Conservation (phyloP, 2,888 invertebrate species). For the Idaea straminata region DNA sequence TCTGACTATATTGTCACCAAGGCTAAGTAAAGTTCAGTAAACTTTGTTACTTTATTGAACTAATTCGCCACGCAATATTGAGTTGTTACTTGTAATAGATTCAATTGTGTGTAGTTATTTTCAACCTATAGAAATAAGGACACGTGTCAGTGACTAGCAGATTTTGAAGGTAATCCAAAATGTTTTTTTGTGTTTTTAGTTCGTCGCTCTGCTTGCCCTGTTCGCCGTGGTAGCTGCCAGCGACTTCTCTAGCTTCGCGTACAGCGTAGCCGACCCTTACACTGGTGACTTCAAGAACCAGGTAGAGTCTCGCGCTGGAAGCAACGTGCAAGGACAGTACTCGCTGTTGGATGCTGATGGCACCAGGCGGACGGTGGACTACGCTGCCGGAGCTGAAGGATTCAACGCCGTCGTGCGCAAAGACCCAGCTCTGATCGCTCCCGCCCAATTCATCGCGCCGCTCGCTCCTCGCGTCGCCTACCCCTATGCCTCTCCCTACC, state of each 20-base stretch:
- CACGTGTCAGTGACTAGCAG: not conserved
- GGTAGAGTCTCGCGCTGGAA: constrained; percentile 69
- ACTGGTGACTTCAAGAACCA: constrained; percentile 80
- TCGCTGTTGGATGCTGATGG: constrained; percentile 78
- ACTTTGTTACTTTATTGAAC: constrained; percentile 2
- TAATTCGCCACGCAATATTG: not conserved
- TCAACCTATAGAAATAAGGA: not conserved
- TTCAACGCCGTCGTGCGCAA: constrained; percentile 80
- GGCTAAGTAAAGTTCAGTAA: constrained; percentile 1
- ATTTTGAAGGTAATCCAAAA: not conserved
- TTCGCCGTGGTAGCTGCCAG: constrained; percentile 44
- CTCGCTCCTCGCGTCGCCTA: constrained; percentile 24
- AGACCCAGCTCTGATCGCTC: constrained; percentile 61
- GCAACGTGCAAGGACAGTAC: constrained; percentile 78
- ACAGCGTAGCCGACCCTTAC: constrained; percentile 77
- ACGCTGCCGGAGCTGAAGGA: constrained; percentile 72
- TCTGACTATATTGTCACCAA: not conserved
- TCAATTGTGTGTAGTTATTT: not conserved
- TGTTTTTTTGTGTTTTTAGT: constrained; percentile 34
- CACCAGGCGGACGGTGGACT: constrained; percentile 76
- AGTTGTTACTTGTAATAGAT: not conserved
- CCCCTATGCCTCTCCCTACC: constrained; percentile 29
- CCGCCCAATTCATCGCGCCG: constrained; percentile 30
- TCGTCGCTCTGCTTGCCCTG: constrained; percentile 54
- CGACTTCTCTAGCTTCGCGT: constrained; percentile 71